Percentiles rank a stretch among this genome's conserved stretches.
phyloP scores from a whole-genome alignment of 2,113 vertebrate genomes.

The Pagrus major region DNA sequence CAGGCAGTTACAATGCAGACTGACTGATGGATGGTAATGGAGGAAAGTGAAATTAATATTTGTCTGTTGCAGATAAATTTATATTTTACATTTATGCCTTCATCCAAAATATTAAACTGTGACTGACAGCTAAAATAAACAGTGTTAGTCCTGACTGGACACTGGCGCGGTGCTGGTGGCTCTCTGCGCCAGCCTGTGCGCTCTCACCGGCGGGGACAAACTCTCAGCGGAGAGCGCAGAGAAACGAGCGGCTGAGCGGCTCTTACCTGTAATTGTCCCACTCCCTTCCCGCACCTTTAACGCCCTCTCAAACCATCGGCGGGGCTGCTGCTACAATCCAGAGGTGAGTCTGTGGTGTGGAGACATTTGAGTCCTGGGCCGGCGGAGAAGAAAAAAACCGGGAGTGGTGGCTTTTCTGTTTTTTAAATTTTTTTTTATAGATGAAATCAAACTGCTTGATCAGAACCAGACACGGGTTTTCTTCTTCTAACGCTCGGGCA shows the following conservation, averaged over 20 bases:
- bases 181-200: not conserved
- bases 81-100: not conserved
- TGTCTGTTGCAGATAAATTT: not conserved
- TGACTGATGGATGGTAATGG: not conserved
- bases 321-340: conserved; percentile 85
- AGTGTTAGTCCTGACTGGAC: conserved; percentile 2
- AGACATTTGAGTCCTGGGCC: conserved; percentile 63
- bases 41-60: not conserved
- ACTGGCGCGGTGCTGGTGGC: not conserved
- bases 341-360: conserved; percentile 45
- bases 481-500: not conserved
- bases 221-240: not conserved
- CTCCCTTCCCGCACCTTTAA: conserved; percentile 83
- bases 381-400: not conserved
- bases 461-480: not conserved
- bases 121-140: not conserved
- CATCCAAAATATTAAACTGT: not conserved
- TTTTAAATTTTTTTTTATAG: no score
- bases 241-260: not conserved
- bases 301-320: conserved; percentile 86
- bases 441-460: conserved; percentile 4
- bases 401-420: not conserved
- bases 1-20: not conserved
- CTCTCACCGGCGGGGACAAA: conserved; percentile 5
- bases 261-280: conserved; percentile 80